Percentiles rank a stretch among this genome's conserved stretches.
Evolutionary conservation across 2,888 invertebrate genomes (phyloP).

Genomic region (Apoda limacodes): DNA sequence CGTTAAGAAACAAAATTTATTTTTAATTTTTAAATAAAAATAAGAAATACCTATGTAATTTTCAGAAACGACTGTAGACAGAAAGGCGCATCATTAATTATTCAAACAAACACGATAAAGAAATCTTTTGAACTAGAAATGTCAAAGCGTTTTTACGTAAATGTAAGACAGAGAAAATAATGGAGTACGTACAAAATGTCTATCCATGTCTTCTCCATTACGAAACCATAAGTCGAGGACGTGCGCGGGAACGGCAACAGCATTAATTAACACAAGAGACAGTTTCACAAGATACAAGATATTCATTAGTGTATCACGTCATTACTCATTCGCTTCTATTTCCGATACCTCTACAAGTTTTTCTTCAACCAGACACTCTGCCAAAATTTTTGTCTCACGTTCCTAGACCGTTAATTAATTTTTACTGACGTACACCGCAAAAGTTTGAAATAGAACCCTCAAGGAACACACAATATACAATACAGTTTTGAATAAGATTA

Average conservation of each 20-base stretch:
- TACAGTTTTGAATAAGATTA: no score
- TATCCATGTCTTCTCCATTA: constrained; percentile 34
- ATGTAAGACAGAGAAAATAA: constrained; percentile 35
- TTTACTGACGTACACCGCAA: constrained; percentile 32
- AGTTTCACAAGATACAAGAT: constrained; percentile 47
- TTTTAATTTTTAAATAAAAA: constrained; percentile 1
- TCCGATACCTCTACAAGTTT: constrained; percentile 52
- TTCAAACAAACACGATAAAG: constrained; percentile 27
- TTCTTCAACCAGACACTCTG: constrained; percentile 36
- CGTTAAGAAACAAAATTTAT: background rate
- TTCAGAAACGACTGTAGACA: constrained; percentile 3
- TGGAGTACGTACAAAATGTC: constrained; percentile 48
- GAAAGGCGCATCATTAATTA: constrained; percentile 38
- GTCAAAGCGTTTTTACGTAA: constrained; percentile 45
- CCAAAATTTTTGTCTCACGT: constrained; percentile 48
- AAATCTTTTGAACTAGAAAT: constrained; percentile 27
- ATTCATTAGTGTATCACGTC: constrained; percentile 42
- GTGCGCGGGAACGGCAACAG: constrained; percentile 27
- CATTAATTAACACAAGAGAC: constrained; percentile 58
- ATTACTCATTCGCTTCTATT: constrained; percentile 60
- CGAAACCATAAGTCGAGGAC: constrained; percentile 31
- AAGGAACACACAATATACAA: no score
- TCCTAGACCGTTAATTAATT: constrained; percentile 52
- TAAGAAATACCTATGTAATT: constrained; percentile 11
- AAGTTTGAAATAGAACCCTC: constrained; percentile 27